Base-by-base conservation (phyloP, 2,113 vertebrate genomes). In the Lagopus muta region DNA sequence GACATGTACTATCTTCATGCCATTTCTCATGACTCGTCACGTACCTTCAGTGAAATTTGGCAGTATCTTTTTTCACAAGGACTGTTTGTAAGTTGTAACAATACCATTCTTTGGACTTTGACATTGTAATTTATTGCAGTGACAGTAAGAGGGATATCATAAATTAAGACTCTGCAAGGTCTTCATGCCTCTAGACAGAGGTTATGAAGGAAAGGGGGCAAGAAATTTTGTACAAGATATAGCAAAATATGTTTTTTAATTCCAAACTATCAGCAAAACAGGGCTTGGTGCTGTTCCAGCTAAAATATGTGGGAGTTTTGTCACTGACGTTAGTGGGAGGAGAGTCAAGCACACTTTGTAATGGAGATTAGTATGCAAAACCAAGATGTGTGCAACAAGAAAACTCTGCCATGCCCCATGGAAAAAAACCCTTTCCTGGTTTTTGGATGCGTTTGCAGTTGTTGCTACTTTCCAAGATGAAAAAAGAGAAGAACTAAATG, bases 151-250 rank as follows among this genome's bases (percentile, higher is more conserved):
- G 25, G 7, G 8, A 60, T 58, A 60, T 52, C 73, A 83, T 48
- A 78, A 90, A 95, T 90, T 77, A 94, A 88, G 32, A 14, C 71
- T 18, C 36, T 62, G 42, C 32, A 94, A 94, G 48, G 62, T 80
- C 25, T 95, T 15, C 83, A 19, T 66, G 47, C 28, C 32, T 91
- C 34, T 71, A 66, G 22, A 64, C 24, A 93, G 66, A 32, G 34
- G 20, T 32, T 40, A 19, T 60, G 34, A 60, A 82, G 64, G 45
- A 90, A 69, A 87, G 7, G 1, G 65, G 27, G 25, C 45, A 82
- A 94, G 40, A 91, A 91, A 86, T 94, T 90, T 81, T 28, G 78
- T 66, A 78, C 74, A 65, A 92, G 95, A 92, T 16, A 92, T 77
- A 25, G 61, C 6, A 90, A 84, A 77, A 67, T 32, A 52, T 0